Conservation (phyloP, 2,113 vertebrate species). For the Etheostoma cragini region DNA sequence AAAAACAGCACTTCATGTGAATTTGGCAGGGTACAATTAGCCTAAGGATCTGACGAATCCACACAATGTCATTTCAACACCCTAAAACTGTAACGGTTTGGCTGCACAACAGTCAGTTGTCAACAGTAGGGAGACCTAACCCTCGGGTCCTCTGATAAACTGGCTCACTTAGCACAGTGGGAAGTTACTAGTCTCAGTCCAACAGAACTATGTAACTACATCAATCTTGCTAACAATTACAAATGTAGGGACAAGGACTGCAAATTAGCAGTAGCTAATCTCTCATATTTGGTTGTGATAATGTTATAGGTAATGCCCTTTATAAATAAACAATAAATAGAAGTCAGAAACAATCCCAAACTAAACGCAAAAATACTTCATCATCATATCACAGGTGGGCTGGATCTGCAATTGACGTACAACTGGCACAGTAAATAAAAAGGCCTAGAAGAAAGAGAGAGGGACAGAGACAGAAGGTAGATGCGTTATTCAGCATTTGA, state of each 20-base stretch:
- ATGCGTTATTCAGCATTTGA: conserved; percentile 13
- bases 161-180: conserved; percentile 6
- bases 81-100: neutral
- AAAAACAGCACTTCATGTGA: neutral
- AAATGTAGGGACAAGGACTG: neutral
- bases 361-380: neutral
- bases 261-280: too few species aligned
- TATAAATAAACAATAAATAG: neutral
- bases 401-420: neutral
- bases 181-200: neutral
- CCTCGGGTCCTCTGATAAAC: neutral
- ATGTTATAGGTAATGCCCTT: too few species aligned
- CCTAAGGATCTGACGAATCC: conserved; percentile 25
- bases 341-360: neutral
- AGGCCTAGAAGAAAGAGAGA: neutral
- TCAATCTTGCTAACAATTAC: neutral
- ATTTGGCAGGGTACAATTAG: conserved; percentile 5
- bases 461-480: neutral
- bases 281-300: too few species aligned
- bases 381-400: conserved; percentile 9
- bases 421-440: neutral
- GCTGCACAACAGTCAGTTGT: conserved; percentile 7
- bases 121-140: conserved; percentile 7
- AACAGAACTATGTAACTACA: neutral
- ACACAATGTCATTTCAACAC: conserved; percentile 9